Evolutionary conservation across 1,140 invertebrate genomes (phyloP).

Genomic region (Temnothorax nylanderi): DNA sequence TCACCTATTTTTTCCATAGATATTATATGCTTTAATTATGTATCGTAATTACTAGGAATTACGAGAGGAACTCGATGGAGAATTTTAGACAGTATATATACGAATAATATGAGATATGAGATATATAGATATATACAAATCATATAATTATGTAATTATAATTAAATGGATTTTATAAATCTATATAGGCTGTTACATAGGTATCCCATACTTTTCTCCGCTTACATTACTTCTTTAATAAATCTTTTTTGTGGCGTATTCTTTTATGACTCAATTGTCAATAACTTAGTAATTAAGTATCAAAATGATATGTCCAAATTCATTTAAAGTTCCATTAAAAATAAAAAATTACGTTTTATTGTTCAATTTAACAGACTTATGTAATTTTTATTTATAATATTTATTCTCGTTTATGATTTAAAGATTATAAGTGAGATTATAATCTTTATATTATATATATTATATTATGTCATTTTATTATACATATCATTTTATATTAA

Average conservation of each 20-base stretch:
- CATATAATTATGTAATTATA: slow-evolving; percentile 19
- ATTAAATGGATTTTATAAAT: background rate
- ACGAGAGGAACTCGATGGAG: background rate
- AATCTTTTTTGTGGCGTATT: background rate
- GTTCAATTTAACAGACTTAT: background rate
- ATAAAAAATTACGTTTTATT: background rate
- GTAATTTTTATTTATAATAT: background rate
- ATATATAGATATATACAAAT: background rate
- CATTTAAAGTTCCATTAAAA: background rate
- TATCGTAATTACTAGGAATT: background rate
- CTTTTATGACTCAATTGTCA: background rate
- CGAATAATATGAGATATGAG: background rate
- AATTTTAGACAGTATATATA: slow-evolving; percentile 9
- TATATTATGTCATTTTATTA: background rate
- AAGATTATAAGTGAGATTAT: background rate
- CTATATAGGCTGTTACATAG: slow-evolving; percentile 4
- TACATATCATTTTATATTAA: background rate
- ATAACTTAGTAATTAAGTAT: background rate
- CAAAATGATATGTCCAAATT: background rate
- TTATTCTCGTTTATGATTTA: background rate
- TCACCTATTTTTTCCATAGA: slow-evolving; percentile 18
- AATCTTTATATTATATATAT: background rate
- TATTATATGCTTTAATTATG: slow-evolving; percentile 12
- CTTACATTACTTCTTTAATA: background rate
- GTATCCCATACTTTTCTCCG: background rate